A percentile compares a stretch with the other conserved stretches of the same genome.
phyloP scores from a whole-genome alignment of 2,797 vertebrate genomes.

The Lemur catta region DNA sequence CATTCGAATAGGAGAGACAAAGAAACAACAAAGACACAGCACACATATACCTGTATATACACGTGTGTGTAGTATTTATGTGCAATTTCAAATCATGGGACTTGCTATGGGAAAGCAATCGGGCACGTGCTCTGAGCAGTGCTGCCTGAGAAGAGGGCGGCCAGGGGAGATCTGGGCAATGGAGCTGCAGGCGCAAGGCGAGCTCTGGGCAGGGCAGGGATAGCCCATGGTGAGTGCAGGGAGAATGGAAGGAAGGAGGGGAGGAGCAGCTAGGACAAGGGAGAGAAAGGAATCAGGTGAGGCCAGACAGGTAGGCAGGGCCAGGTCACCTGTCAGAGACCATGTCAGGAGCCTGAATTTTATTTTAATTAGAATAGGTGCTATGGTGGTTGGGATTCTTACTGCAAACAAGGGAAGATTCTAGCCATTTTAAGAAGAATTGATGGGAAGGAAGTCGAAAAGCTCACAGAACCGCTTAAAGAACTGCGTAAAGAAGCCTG shows the following conservation, averaged over 20 bases:
- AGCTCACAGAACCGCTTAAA: background rate
- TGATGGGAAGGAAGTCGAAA: background rate
- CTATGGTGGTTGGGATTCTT: background rate
- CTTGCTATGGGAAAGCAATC: background rate
- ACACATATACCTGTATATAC: background rate
- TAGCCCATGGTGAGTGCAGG: background rate
- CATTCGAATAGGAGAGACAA: background rate
- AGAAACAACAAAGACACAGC: background rate
- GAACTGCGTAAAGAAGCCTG: background rate
- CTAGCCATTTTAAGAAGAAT: background rate
- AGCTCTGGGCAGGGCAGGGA: background rate
- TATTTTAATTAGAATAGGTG: background rate
- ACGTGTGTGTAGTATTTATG: background rate
- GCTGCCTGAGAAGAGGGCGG: background rate
- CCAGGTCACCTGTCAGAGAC: background rate
- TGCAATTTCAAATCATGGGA: background rate
- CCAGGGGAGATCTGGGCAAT: background rate
- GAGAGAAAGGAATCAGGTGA: background rate
- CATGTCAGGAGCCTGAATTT: background rate
- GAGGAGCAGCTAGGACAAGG: background rate
- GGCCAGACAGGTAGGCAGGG: background rate
- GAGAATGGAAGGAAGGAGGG: background rate
- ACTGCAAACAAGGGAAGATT: background rate
- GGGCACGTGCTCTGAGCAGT: background rate
- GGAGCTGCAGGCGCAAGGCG: background rate